Evolutionary conservation across 2,797 vertebrate genomes (phyloP).

Genomic region (Sebastes melanostomus): DNA sequence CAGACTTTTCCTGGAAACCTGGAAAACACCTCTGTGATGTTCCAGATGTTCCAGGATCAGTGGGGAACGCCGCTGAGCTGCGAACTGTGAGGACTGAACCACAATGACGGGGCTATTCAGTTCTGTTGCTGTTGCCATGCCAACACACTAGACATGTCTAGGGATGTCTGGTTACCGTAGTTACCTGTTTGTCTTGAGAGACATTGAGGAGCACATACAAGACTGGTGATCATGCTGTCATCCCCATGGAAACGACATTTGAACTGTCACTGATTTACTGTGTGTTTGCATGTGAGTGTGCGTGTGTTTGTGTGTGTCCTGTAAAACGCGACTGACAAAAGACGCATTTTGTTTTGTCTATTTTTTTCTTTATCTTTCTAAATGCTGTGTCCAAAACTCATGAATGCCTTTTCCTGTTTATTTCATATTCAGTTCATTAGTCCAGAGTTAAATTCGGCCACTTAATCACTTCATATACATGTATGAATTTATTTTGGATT

Average conservation of each 20-base stretch:
- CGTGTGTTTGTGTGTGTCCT: background rate
- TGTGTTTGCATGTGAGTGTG: background rate
- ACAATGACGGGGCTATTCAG: background rate
- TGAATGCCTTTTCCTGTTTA: no score
- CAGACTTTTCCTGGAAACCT: background rate
- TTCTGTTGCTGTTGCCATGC: conserved; percentile 1
- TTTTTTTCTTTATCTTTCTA: no score
- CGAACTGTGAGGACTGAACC: background rate
- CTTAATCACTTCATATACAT: no score
- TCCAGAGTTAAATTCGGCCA: no score
- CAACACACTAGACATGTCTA: background rate
- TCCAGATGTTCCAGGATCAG: background rate
- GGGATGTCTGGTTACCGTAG: conserved; percentile 38
- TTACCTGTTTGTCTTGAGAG: conserved; percentile 23
- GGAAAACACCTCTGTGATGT: background rate
- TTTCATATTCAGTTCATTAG: no score
- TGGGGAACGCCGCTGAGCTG: background rate
- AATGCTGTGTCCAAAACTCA: no score
- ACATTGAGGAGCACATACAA: background rate
- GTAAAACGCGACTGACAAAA: no score
- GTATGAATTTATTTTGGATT: no score
- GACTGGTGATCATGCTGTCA: conserved; percentile 10
- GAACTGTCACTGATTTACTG: conserved; percentile 18
- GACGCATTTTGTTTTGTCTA: no score
- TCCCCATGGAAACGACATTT: conserved; percentile 48